These are phyloP conservation scores for Phataginus tricuspis DNA, from an alignment of 2,797 vertebrate genomes.

Conservation along the genomic window DNA sequence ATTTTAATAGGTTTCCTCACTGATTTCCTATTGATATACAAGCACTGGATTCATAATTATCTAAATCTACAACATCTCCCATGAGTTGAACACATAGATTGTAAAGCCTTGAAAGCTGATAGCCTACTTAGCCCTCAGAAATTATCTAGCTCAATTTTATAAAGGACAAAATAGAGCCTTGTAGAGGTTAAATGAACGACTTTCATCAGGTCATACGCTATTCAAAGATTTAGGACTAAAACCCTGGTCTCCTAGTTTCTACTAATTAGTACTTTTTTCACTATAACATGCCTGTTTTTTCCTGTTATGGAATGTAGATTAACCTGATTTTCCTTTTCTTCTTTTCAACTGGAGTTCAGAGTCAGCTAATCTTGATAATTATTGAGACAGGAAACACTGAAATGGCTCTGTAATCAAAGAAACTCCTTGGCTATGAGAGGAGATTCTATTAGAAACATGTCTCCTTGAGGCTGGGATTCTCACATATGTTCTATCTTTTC, in stretches of 20 bases:
- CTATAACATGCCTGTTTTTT: conserved; percentile 34
- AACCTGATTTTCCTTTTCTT: conserved; percentile 70
- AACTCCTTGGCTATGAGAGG: conserved; percentile 30
- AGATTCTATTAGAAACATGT: conserved; percentile 50
- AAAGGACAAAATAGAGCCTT: conserved; percentile 22
- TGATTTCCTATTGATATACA: background rate
- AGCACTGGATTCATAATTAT: background rate
- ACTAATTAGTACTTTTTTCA: conserved; percentile 33
- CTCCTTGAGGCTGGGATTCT: background rate
- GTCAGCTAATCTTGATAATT: conserved; percentile 75
- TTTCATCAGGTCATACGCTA: background rate
- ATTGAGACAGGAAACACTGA: conserved; percentile 65
- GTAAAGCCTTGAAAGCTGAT: background rate
- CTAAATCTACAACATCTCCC: background rate
- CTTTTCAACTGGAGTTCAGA: conserved; percentile 65
- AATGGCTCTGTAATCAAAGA: conserved; percentile 67
- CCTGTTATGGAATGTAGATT: conserved; percentile 56
- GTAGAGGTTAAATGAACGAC: conserved; percentile 31
- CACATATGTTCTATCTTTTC: background rate
- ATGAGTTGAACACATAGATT: background rate
- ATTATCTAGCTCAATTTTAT: background rate
- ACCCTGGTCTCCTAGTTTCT: background rate
- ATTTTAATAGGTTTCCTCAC: background rate
- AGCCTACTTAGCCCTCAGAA: background rate
- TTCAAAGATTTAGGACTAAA: conserved; percentile 50